Conservation (phyloP, 2,113 vertebrate species). For the Odontesthes bonariensis region DNA sequence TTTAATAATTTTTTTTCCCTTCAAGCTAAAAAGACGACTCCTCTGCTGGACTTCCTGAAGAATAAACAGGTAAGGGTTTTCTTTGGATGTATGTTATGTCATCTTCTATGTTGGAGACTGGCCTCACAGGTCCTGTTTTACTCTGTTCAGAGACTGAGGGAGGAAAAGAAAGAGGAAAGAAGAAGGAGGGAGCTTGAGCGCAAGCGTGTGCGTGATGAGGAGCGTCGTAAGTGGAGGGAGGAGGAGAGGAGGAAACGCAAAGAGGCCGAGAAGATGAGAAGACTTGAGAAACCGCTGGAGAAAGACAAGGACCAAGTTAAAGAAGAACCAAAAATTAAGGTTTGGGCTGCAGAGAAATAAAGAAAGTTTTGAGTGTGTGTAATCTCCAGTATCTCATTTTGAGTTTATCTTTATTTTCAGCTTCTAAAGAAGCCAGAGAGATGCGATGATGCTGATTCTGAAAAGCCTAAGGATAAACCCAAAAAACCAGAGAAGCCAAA, state of each 20-base stretch:
- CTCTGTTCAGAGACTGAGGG: slow-evolving; percentile 88
- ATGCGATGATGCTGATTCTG: slow-evolving; percentile 88
- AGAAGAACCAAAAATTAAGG: slow-evolving; percentile 99
- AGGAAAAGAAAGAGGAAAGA: slow-evolving; percentile 98
- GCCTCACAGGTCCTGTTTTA: not conserved
- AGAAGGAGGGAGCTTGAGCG: slow-evolving; percentile 94
- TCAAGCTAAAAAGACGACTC: slow-evolving; percentile 96
- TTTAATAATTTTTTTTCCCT: slow-evolving; percentile 30
- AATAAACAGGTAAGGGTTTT: slow-evolving; percentile 93
- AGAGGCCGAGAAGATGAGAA: slow-evolving; percentile 94
- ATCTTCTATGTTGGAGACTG: not conserved
- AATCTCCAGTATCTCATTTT: not conserved
- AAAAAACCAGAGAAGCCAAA: slow-evolving; percentile 89
- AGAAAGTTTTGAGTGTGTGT: not conserved
- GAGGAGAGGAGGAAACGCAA: slow-evolving; percentile 96
- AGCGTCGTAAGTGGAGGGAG: slow-evolving; percentile 97
- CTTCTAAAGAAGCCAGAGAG: slow-evolving; percentile 96
- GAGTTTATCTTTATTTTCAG: slow-evolving; percentile 73
- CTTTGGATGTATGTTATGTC: not conserved
- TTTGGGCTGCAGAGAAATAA: slow-evolving; percentile 42
- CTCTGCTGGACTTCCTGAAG: slow-evolving; percentile 97
- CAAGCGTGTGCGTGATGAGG: slow-evolving; percentile 95
- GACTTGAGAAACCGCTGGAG: slow-evolving; percentile 86
- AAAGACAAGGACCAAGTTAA: slow-evolving; percentile 92
- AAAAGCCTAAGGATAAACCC: slow-evolving; percentile 90